Percentiles rank a stretch among this genome's conserved stretches.
These are phyloP conservation scores for Balaeniceps rex DNA, from an alignment of 2,113 vertebrate genomes.

Conservation along the genomic window DNA sequence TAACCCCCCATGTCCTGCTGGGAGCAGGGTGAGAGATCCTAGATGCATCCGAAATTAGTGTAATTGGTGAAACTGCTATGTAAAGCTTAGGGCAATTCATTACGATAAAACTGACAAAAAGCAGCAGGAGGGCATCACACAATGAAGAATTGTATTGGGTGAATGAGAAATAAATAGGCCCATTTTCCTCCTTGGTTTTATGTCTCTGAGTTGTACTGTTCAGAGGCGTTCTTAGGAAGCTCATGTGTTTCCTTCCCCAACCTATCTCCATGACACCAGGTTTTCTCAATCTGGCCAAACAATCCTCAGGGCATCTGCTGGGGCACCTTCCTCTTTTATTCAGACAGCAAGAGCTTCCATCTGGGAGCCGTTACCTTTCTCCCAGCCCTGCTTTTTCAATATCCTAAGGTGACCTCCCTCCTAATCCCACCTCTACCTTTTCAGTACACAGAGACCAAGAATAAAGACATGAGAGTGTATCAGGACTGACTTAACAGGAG, in stretches of 20 bases:
- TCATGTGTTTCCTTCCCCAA: background rate
- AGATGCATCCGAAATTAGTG: background rate
- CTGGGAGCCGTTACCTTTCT: background rate
- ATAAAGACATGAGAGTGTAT: background rate
- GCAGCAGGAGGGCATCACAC: background rate
- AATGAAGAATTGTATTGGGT: background rate
- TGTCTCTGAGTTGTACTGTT: background rate
- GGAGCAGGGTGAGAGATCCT: background rate
- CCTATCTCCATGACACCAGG: background rate
- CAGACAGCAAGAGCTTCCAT: background rate
- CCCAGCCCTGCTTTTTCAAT: background rate
- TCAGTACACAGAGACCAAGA: background rate
- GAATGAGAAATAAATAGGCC: background rate
- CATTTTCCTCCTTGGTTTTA: background rate
- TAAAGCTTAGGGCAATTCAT: conserved; percentile 9
- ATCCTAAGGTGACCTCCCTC: background rate
- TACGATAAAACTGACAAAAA: conserved; percentile 1
- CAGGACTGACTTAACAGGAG: background rate
- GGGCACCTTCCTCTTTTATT: background rate
- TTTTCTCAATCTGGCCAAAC: background rate
- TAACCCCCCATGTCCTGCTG: background rate
- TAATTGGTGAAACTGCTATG: background rate
- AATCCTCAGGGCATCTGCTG: background rate
- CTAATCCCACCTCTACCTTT: background rate
- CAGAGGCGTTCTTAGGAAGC: background rate